Conservation (phyloP, 2,888 invertebrate genomes). For the Pseudanteris insignis region DNA sequence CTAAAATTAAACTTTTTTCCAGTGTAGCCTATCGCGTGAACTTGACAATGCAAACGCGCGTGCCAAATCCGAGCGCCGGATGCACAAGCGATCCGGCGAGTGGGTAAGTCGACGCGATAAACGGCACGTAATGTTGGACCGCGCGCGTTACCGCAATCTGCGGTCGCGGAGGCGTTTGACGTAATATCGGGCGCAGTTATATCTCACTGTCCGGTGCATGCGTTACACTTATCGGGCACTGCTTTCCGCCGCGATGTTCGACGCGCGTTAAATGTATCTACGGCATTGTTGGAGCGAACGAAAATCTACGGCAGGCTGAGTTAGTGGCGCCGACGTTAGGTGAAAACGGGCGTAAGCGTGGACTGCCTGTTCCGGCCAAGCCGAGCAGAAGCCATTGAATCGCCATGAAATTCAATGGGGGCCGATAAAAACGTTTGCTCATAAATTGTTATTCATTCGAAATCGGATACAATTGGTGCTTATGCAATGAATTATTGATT, state of each 20-base stretch:
- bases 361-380: no score
- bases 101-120: conserved; percentile 31
- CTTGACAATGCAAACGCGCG: conserved; percentile 28
- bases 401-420: no score
- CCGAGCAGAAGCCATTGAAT: no score
- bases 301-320: conserved; percentile 5
- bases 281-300: conserved; percentile 22
- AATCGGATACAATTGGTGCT: no score
- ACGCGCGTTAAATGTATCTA: conserved; percentile 37
- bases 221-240: conserved; percentile 42
- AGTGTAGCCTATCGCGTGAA: conserved; percentile 16
- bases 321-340: no score
- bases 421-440: no score
- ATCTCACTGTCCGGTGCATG: conserved; percentile 37
- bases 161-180: conserved; percentile 41
- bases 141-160: conserved; percentile 28
- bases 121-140: conserved; percentile 16
- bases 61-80: conserved; percentile 17
- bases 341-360: no score
- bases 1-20: background rate
- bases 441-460: no score
- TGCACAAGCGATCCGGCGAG: conserved; percentile 25
- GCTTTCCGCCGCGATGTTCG: conserved; percentile 28
- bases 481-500: no score
- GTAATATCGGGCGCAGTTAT: conserved; percentile 40